phyloP scores from a whole-genome alignment of 2,888 invertebrate species.

The Dichetophora obliterata region DNA sequence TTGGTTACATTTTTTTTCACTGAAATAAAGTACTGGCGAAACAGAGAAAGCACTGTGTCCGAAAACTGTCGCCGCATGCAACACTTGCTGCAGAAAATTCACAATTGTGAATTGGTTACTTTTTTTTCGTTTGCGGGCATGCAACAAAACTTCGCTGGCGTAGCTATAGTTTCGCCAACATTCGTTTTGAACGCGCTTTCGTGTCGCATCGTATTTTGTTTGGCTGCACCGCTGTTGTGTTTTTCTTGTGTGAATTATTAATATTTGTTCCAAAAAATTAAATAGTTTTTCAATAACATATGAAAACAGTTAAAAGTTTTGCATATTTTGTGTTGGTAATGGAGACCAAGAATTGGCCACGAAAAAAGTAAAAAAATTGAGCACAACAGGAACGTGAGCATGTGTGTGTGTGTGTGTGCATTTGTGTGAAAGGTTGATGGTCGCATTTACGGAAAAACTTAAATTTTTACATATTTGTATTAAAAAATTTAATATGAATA shows the following conservation, averaged over 20 bases:
- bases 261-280: not conserved
- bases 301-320: no score
- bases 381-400: not conserved
- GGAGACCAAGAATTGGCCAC: not conserved
- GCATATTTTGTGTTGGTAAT: no score
- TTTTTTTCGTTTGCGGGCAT: not conserved
- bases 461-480: no score
- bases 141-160: not conserved
- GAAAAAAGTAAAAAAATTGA: not conserved
- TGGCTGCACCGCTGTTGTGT: not conserved
- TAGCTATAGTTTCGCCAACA: not conserved
- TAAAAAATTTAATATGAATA: no score
- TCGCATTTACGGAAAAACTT: not conserved
- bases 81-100: not conserved
- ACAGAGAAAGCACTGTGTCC: not conserved
- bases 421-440: constrained; percentile 13
- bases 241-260: not conserved
- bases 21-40: not conserved
- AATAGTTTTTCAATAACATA: not conserved
- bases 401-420: constrained; percentile 18
- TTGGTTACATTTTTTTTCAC: not conserved
- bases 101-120: not conserved
- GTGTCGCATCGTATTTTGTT: not conserved
- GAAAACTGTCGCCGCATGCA: not conserved
- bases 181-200: constrained; percentile 6